A percentile compares a stretch with the other conserved stretches of the same genome.
Evolutionary conservation across 2,113 vertebrate genomes (phyloP).

Genomic region (Pelusios castaneus): DNA sequence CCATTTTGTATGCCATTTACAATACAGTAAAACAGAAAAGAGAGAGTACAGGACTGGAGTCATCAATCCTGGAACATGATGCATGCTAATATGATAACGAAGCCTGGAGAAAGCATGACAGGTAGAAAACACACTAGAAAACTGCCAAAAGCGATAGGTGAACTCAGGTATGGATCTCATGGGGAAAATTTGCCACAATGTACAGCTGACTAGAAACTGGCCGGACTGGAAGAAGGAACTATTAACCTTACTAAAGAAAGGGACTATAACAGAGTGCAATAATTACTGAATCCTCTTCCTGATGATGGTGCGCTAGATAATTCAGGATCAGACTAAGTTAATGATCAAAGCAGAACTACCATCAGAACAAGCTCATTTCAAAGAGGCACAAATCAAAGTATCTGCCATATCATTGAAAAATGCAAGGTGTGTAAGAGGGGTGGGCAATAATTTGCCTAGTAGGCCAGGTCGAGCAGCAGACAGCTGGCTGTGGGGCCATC

Average conservation of each 20-base stretch:
- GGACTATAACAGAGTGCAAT: neutral
- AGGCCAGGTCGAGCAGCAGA: too few relatives aligned
- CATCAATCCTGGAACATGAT: neutral
- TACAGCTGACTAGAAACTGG: neutral
- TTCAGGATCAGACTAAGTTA: neutral
- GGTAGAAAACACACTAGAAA: neutral
- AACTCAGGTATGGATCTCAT: neutral
- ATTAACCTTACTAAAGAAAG: neutral
- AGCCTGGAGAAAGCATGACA: neutral
- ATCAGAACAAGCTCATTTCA: neutral
- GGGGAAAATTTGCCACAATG: neutral
- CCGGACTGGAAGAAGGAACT: neutral
- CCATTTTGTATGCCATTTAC: neutral
- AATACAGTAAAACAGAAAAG: neutral
- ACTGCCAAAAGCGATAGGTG: neutral
- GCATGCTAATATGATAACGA: neutral
- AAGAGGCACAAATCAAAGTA: too few relatives aligned
- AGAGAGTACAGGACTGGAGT: neutral
- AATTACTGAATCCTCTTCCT: neutral
- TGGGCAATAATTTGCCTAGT: too few relatives aligned
- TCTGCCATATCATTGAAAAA: neutral
- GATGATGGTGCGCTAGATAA: neutral
- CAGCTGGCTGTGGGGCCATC: too few relatives aligned
- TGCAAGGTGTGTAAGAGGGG: too few relatives aligned
- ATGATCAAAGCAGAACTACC: neutral